A percentile compares a stretch with the other conserved stretches of the same genome.
Conservation (phyloP, 2,113 vertebrate genomes). For the Tragelaphus buxtoni region DNA sequence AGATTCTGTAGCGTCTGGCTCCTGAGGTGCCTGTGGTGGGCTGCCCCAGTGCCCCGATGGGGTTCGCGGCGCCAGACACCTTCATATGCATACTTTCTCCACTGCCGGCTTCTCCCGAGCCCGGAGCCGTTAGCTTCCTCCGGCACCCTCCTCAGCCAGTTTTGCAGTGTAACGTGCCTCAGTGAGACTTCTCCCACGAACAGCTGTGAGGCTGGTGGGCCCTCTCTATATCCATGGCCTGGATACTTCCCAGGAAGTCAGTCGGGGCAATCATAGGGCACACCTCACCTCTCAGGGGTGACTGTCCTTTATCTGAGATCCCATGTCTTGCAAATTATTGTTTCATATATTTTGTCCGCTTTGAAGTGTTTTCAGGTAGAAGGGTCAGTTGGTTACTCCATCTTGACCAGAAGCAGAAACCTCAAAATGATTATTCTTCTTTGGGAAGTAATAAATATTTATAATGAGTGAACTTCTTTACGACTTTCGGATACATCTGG, state of each 20-base stretch:
- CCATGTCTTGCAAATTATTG: not conserved
- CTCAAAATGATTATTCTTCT: not conserved
- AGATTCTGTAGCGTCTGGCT: not conserved
- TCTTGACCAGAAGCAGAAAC: not conserved
- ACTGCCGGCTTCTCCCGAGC: not conserved
- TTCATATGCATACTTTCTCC: not conserved
- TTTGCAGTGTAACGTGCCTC: not conserved
- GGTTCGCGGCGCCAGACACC: not conserved
- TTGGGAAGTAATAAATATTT: not conserved
- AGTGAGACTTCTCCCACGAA: not conserved
- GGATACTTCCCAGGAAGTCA: not conserved
- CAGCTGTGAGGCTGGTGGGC: not conserved
- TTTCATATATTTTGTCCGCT: not conserved
- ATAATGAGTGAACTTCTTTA: not conserved
- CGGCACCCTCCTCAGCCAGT: not conserved
- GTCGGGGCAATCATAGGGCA: not conserved
- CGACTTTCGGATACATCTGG: not conserved
- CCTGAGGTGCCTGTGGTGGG: not conserved
- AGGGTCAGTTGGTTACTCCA: not conserved
- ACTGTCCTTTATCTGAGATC: not conserved
- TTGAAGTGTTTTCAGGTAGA: not conserved
- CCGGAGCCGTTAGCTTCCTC: not conserved
- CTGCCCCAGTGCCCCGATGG: not conserved
- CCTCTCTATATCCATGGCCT: not conserved
- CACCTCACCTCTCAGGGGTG: not conserved